These are phyloP conservation scores for Apogon talboti DNA, from an alignment of 2,797 vertebrate genomes.

Conservation along the genomic window DNA sequence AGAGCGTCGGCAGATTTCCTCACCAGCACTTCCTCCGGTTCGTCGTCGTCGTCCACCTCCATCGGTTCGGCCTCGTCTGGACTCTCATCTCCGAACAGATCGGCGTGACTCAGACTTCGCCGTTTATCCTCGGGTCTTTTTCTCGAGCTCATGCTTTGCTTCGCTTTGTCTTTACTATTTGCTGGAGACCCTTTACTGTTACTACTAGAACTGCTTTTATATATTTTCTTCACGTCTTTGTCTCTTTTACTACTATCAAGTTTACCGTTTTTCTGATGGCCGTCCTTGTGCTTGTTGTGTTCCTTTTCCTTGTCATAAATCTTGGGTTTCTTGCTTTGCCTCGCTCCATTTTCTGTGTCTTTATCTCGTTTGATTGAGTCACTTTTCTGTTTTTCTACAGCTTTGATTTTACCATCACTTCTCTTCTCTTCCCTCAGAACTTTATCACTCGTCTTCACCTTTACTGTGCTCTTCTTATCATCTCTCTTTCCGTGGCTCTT, in stretches of 20 bases:
- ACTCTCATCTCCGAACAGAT: conserved; percentile 96
- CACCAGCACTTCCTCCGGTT: conserved; percentile 71
- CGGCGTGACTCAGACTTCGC: conserved; percentile 89
- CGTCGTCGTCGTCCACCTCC: conserved; percentile 51
- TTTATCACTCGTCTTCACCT: conserved; percentile 64
- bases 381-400: conserved; percentile 73
- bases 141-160: conserved; percentile 52
- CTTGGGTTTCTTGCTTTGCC: conserved; percentile 74
- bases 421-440: conserved; percentile 75
- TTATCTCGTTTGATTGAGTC: conserved; percentile 80
- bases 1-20: conserved; percentile 75
- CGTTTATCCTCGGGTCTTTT: conserved; percentile 75
- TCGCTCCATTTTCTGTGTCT: conserved; percentile 70
- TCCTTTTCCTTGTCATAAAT: conserved; percentile 78
- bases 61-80: conserved; percentile 83
- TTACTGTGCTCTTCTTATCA: conserved; percentile 76
- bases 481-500: conserved; percentile 76
- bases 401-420: conserved; percentile 66
- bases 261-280: conserved; percentile 81
- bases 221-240: conserved; percentile 66
- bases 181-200: conserved; percentile 58
- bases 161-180: conserved; percentile 69
- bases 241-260: conserved; percentile 62
- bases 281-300: conserved; percentile 61
- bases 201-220: conserved; percentile 55